Conservation (phyloP, 2,797 vertebrate genomes). For the Myripristis jacobus region DNA sequence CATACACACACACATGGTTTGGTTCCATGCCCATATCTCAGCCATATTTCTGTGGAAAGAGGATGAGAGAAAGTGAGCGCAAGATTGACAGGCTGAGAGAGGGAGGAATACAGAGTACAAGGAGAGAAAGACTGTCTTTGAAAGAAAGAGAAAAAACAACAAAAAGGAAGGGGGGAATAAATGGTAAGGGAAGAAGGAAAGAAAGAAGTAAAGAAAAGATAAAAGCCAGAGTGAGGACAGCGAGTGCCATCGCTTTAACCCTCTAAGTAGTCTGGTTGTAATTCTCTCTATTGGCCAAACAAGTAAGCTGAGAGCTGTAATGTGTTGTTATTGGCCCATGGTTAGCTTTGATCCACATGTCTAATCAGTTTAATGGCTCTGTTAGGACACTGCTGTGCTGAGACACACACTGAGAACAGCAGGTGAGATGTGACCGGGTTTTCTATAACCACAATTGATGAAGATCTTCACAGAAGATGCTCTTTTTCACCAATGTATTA, state of each 20-base stretch:
- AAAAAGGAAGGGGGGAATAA: neutral
- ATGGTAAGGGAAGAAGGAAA: constrained; percentile 31
- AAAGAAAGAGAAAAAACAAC: neutral
- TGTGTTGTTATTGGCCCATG: too few species aligned
- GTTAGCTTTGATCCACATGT: too few species aligned
- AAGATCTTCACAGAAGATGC: too few species aligned
- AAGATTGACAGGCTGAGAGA: constrained; percentile 26
- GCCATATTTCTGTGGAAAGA: constrained; percentile 36
- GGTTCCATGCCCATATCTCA: constrained; percentile 29
- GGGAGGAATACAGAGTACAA: constrained; percentile 34
- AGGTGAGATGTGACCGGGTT: too few species aligned
- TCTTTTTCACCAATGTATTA: too few species aligned
- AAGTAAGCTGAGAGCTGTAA: too few species aligned
- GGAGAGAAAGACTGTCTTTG: neutral
- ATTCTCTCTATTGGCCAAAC: neutral
- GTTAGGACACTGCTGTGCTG: neutral
- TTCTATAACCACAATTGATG: too few species aligned
- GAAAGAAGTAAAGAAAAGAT: neutral
- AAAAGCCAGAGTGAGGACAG: neutral
- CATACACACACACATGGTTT: constrained; percentile 18
- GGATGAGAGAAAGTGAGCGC: constrained; percentile 40
- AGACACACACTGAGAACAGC: too few species aligned
- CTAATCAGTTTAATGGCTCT: too few species aligned
- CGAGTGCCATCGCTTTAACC: constrained; percentile 18
- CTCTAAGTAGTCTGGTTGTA: neutral